Evolutionary conservation across 2,797 vertebrate species (phyloP).

Genomic region (Antennarius maculatus): DNA sequence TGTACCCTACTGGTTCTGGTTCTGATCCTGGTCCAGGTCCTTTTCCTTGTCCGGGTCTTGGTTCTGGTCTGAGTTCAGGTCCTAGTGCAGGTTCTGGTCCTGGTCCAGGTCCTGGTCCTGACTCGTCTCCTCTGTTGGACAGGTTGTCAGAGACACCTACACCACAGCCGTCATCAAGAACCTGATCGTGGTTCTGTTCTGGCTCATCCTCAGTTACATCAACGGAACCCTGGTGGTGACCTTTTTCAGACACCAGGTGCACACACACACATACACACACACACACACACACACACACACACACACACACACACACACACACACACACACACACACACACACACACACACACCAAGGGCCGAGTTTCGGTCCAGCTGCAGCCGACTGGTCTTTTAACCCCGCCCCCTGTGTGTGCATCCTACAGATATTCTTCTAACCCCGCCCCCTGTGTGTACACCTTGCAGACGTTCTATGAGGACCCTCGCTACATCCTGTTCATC

Average conservation of each 20-base stretch:
- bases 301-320: neutral
- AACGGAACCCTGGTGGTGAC: conserved; percentile 70
- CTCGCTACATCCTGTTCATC: conserved; percentile 83
- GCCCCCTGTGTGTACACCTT: neutral
- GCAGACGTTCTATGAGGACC: conserved; percentile 76
- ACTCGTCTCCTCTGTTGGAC: neutral
- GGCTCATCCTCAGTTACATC: conserved; percentile 76
- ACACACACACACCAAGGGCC: too few relatives aligned
- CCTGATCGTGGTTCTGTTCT: conserved; percentile 72
- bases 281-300: conserved; percentile 4
- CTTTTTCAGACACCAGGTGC: conserved; percentile 76
- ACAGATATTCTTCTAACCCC: too few relatives aligned
- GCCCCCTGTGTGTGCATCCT: too few relatives aligned
- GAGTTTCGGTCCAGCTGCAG: too few relatives aligned
- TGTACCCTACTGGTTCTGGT: too few relatives aligned
- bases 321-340: too few relatives aligned
- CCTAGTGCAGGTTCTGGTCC: too few relatives aligned
- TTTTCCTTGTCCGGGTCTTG: too few relatives aligned
- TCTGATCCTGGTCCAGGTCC: too few relatives aligned
- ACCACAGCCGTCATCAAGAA: conserved; percentile 71
- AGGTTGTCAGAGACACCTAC: conserved; percentile 70
- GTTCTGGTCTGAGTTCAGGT: too few relatives aligned
- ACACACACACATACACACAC: conserved; percentile 2
- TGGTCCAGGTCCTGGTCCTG: neutral
- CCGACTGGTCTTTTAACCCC: too few relatives aligned